Percentiles rank a stretch among this genome's conserved stretches.
Evolutionary conservation across 1,140 invertebrate species (phyloP).

Genomic region (Aphaenogaster rudis): DNA sequence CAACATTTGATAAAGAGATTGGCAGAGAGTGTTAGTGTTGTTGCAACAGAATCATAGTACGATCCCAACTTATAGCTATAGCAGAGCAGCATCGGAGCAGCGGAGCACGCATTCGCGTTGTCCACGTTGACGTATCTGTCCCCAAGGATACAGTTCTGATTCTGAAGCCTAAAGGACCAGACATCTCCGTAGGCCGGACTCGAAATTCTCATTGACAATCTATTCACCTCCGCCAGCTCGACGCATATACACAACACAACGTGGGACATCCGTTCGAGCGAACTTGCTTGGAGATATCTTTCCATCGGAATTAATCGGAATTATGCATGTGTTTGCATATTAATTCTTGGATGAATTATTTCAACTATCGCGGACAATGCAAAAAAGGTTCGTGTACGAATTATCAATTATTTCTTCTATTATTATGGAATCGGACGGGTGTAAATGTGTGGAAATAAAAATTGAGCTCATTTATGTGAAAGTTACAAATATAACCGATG

Average conservation of each 20-base stretch:
- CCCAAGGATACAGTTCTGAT: slow-evolving; percentile 80
- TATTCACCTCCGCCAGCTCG: slow-evolving; percentile 68
- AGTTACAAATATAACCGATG: neutral
- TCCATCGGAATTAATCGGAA: neutral
- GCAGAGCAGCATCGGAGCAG: slow-evolving; percentile 65
- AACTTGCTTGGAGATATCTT: slow-evolving; percentile 8
- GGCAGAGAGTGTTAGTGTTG: neutral
- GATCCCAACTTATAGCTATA: slow-evolving; percentile 59
- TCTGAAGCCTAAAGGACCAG: slow-evolving; percentile 71
- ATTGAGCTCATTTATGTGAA: neutral
- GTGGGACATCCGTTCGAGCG: neutral
- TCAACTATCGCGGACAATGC: neutral
- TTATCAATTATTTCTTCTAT: neutral
- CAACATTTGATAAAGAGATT: slow-evolving; percentile 4
- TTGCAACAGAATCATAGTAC: slow-evolving; percentile 30
- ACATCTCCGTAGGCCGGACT: slow-evolving; percentile 66
- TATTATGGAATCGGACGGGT: neutral
- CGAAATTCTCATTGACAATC: slow-evolving; percentile 78
- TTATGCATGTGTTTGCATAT: neutral
- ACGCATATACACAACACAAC: slow-evolving; percentile 18
- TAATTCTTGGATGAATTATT: slow-evolving; percentile 16
- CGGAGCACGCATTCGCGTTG: slow-evolving; percentile 71
- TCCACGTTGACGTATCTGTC: slow-evolving; percentile 86
- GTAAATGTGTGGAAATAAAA: neutral
- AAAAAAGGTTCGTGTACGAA: neutral